These are phyloP conservation scores for Sarcophaga peregrina DNA, from an alignment of 1,140 invertebrate genomes.

Conservation along the genomic window DNA sequence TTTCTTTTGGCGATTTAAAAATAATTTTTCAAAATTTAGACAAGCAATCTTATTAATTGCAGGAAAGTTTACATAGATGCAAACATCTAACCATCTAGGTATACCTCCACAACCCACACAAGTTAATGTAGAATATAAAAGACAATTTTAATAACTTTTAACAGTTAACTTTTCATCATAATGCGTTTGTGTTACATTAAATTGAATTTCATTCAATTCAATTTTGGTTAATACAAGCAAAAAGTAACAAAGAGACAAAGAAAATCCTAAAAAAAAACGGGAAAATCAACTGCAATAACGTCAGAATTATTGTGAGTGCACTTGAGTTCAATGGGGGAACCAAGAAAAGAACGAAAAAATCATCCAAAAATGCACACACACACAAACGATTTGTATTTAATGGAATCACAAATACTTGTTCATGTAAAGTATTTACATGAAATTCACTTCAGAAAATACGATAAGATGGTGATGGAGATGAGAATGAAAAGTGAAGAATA, in stretches of 20 bases:
- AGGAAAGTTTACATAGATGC: no score
- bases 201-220: conserved; percentile 47
- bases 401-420: neutral
- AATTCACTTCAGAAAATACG: neutral
- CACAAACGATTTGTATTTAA: neutral
- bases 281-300: conserved; percentile 12
- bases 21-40: no score
- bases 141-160: neutral
- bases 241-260: neutral
- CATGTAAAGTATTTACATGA: neutral
- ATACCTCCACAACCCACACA: no score
- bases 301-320: conserved; percentile 4
- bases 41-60: no score
- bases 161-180: conserved; percentile 22
- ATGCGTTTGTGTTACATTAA: conserved; percentile 33
- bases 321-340: neutral
- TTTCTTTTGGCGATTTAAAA: no score
- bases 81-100: no score
- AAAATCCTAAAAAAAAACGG: no score
- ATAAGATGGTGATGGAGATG: neutral
- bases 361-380: neutral
- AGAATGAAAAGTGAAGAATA: neutral
- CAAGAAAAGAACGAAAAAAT: neutral
- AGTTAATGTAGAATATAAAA: no score
- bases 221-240: conserved; percentile 33